A percentile compares a stretch with the other conserved stretches of the same genome.
Evolutionary conservation across 1,140 invertebrate species (phyloP).

Genomic region (Maconellicoccus hirsutus): DNA sequence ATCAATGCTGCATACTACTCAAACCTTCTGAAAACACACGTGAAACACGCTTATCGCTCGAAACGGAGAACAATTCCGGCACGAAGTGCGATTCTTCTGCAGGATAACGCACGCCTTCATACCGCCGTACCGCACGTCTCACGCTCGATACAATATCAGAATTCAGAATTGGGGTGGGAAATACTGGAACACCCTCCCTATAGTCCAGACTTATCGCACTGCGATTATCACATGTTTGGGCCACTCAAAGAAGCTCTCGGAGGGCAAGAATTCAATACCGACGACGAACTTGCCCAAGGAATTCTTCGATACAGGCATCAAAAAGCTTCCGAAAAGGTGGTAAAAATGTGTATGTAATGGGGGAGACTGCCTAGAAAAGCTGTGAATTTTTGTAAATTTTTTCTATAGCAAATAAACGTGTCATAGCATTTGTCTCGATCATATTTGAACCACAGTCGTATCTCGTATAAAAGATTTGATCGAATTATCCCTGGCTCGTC

Average conservation of each 20-base stretch:
- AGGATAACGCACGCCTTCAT: constrained; percentile 32
- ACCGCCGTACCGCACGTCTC: constrained; percentile 25
- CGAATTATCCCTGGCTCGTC: no score
- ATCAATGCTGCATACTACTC: constrained; percentile 26
- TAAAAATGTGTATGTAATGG: constrained; percentile 14
- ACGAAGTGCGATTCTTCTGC: constrained; percentile 23
- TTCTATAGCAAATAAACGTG: neutral
- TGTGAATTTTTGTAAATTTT: neutral
- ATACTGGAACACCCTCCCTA: constrained; percentile 33
- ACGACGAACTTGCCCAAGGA: constrained; percentile 14
- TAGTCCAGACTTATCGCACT: constrained; percentile 32
- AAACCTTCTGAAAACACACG: neutral
- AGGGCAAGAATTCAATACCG: constrained; percentile 22
- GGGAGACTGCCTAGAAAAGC: constrained; percentile 20
- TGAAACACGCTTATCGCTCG: neutral
- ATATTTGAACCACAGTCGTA: neutral
- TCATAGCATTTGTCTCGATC: neutral
- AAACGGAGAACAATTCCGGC: constrained; percentile 19
- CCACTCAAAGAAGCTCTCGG: constrained; percentile 25
- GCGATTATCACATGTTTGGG: constrained; percentile 33
- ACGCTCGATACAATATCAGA: constrained; percentile 27
- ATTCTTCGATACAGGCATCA: constrained; percentile 18
- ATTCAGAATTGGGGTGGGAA: constrained; percentile 33
- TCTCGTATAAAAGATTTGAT: no score
- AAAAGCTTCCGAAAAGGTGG: constrained; percentile 21